Base-by-base conservation (phyloP, 2,113 vertebrate genomes). In the Brachypodius melanocephalos region DNA sequence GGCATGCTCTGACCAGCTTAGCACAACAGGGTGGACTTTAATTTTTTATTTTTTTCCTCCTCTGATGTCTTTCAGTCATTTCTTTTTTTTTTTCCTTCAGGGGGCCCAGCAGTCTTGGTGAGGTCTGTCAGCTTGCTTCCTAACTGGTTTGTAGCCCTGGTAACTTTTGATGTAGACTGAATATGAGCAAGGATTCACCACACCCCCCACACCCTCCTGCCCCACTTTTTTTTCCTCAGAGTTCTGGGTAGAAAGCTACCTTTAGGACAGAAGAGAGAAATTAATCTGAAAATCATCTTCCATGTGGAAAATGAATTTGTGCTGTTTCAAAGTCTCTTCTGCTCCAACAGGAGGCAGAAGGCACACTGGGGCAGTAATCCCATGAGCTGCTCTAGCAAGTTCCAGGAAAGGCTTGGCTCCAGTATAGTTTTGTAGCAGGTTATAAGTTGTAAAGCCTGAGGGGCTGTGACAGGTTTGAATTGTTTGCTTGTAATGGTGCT, bases 401-500 rank as follows among this genome's bases (percentile, higher is more conserved):
- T 94, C 32, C 42, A 38, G 17, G 68, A 57, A 76, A 59, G 59
- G 17, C 25, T 62, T 63, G 57, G 73, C 57, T 82, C 48, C 63
- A 3, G 58, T 49, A 38, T 51, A 61, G 73, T 36, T 65, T 76
- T 90, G 80, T 54, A 89, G 84, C 38, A 84, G 69, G 36, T 68
- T 91, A 6, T 43, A 80, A 89, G 6, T 67, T 73, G 65, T 57
- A 75, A 90, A 90, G 59, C 78, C 55, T 77, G 61, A 78, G 88
- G 46, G 12, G 13, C 75, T 92, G 67, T 65, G 85, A 49, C 36
- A 68, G 65, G 59, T 78, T 85, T 93, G 88, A 80, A 76, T 59
- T 88, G 72, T 95, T 80, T 71, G 46, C 82, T 81, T 75, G 63
- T 91, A 81, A 82, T 86, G 84, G 78, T 81, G 81, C 80, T 90